Conservation (phyloP, 1,140 invertebrate genomes). For the Ditylenchus dipsaci region DNA sequence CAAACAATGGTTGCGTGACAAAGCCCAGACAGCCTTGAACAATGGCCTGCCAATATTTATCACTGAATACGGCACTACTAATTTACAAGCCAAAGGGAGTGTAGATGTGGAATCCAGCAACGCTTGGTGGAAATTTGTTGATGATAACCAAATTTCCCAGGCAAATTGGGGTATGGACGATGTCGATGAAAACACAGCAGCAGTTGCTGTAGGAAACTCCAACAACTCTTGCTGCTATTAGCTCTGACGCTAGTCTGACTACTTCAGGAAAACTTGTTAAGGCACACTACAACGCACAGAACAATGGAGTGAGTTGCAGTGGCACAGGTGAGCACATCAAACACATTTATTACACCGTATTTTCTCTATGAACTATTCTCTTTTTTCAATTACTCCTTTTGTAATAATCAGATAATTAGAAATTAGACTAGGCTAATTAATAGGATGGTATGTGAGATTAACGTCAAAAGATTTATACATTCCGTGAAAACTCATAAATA, state of each 20-base stretch:
- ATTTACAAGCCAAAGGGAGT: neutral
- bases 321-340: no score
- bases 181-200: constrained; percentile 3
- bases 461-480: no score
- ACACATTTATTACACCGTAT: no score
- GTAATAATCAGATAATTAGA: no score
- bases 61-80: constrained; percentile 17
- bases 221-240: neutral
- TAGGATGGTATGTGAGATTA: no score
- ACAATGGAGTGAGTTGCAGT: neutral
- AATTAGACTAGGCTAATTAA: no score
- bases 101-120: constrained; percentile 3
- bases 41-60: constrained; percentile 22
- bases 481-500: no score
- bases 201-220: neutral
- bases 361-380: no score
- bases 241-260: constrained; percentile 4
- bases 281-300: neutral
- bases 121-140: constrained; percentile 20
- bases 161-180: constrained; percentile 17
- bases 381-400: no score
- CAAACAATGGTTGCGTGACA: constrained; percentile 18
- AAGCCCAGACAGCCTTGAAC: constrained; percentile 14
- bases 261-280: constrained; percentile 15
- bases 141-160: constrained; percentile 13